A percentile compares a stretch with the other conserved stretches of the same genome.
These are phyloP conservation scores for Albula glossodonta DNA, from an alignment of 2,113 vertebrate genomes.

Conservation along the genomic window DNA sequence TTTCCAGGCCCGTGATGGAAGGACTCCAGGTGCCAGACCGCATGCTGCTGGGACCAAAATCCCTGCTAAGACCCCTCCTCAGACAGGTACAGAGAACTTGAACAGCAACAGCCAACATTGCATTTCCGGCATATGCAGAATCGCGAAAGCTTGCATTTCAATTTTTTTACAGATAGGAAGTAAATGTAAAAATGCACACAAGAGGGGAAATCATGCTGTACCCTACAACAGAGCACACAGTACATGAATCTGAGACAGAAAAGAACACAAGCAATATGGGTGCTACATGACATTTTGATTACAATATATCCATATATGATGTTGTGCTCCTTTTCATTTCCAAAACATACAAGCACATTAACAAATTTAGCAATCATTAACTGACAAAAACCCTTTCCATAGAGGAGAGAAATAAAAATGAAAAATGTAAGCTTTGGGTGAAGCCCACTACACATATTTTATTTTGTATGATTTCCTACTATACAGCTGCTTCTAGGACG, in stretches of 20 bases:
- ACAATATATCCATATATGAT: too few species aligned
- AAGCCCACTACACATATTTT: slow-evolving; percentile 28
- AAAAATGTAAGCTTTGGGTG: background rate
- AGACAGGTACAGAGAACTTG: slow-evolving; percentile 53
- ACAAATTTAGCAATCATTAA: too few species aligned
- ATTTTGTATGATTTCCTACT: slow-evolving; percentile 57
- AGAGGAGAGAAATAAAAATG: background rate
- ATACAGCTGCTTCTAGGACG: slow-evolving; percentile 72
- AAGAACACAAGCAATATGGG: too few species aligned
- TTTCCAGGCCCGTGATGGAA: slow-evolving; percentile 31
- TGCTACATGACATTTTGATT: too few species aligned
- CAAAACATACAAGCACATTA: too few species aligned
- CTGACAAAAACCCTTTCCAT: too few species aligned
- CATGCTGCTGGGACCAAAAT: slow-evolving; percentile 77
- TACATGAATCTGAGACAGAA: too few species aligned
- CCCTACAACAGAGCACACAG: too few species aligned
- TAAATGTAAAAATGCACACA: background rate
- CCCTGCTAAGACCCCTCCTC: slow-evolving; percentile 76
- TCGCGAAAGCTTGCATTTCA: background rate
- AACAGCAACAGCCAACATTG: background rate
- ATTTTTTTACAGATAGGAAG: background rate
- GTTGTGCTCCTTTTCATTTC: too few species aligned
- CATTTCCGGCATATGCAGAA: background rate
- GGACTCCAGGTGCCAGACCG: slow-evolving; percentile 74
- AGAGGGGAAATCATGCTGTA: background rate